Base-by-base conservation (phyloP, 2,888 invertebrate species). In the Tineola bisselliella region DNA sequence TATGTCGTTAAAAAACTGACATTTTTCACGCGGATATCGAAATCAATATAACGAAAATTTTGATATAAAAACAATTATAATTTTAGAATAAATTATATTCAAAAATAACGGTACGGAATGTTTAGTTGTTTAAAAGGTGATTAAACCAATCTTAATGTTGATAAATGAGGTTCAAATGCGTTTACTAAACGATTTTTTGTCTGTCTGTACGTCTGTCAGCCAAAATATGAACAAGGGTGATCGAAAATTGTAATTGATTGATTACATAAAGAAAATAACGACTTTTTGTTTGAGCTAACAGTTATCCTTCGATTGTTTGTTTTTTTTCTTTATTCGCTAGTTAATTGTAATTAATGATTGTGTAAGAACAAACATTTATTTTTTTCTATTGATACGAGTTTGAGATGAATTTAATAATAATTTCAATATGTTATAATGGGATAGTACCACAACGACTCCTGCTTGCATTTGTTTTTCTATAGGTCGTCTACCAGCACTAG, bases 71-170 rank as follows among this genome's bases (percentile, higher is more conserved):
- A 48, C 48, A 48, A 48, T 48, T 48, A 48, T 48, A 48, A 48
- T 6, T 17, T 48, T 48, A 3, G 15, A 48, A 48, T 48, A 48
- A 48, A 48, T 48, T 48, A 48, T 15, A 48, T 48, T 2, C n/a
- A 15, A 48, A 44, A 48, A 48, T 48, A 48, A 48, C 48, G 13
- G 48, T 48, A 3, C n/a, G 48, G 48, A 15, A 17, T 48, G 48
- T 38, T 38, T n/a, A 38, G 38, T 38, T 38, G 38, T 12, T 38
- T 64, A 65, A 66, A 67, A 66, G 70, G 69, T 71, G 73, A 71
- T 72, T 70, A 69, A 70, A 70, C 68, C 62, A 65, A 66, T 70
- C 67, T 70, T 81, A 73, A 77, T 79, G 74, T 75, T 79, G 79
- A 81, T 78, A 69, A 72, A 79, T 76, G 70, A 72, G 65, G 66